These are phyloP conservation scores for Heliconius cydno DNA, from an alignment of 2,888 invertebrate genomes.

Conservation along the genomic window DNA sequence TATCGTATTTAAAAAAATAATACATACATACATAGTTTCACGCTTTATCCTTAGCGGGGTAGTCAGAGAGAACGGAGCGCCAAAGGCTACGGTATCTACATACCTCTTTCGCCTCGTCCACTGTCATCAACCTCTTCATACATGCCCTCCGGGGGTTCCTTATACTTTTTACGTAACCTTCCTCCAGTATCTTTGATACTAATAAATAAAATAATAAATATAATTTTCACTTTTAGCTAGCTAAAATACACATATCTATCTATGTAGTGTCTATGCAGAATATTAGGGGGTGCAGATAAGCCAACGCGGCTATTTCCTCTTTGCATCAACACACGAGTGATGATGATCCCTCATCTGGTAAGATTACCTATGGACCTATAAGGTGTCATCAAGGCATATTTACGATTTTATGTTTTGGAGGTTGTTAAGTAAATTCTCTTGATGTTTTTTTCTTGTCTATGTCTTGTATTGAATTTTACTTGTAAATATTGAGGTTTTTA, in stretches of 20 bases:
- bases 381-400: conserved; percentile 26
- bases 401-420: conserved; percentile 16
- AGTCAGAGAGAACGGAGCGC: too few species aligned
- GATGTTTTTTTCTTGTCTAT: background rate
- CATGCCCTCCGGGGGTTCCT: too few species aligned
- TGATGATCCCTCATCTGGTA: conserved; percentile 45
- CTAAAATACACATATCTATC: background rate
- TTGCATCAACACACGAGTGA: conserved; percentile 35
- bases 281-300: conserved; percentile 38
- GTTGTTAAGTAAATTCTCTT: background rate
- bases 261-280: background rate
- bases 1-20: background rate
- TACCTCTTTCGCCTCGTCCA: too few species aligned
- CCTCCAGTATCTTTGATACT: too few species aligned
- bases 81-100: too few species aligned
- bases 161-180: too few species aligned
- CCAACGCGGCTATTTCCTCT: conserved; percentile 43
- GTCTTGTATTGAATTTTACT: background rate
- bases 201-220: background rate
- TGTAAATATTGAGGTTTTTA: background rate
- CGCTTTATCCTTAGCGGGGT: too few species aligned
- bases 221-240: background rate
- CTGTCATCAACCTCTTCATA: too few species aligned
- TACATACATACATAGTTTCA: too few species aligned
- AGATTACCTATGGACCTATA: conserved; percentile 39